Base-by-base conservation (phyloP, 2,888 invertebrate species). In the Drosophila eohydei region DNA sequence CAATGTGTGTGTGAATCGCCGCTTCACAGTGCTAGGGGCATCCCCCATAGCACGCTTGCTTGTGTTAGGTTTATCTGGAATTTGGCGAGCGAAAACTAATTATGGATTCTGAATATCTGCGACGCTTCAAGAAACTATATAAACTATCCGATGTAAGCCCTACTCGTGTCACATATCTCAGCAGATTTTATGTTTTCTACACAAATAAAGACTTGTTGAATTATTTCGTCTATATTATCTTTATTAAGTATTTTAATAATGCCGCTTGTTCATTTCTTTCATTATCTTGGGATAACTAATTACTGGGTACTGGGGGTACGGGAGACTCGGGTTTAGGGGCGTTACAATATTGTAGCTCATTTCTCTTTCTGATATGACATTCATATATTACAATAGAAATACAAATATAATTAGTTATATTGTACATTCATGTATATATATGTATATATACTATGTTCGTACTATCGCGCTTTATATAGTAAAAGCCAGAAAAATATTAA, bases 241-340 rank as follows among this genome's bases (percentile, higher is more conserved):
- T 77, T 79, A 79, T 77, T 77, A 62, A 36, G 75, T 74, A 65
- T 74, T 70, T 62, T 69, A 61, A 64, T 79, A 61, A 61, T 79
- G 74, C 60, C 74, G 56, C 54, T 62, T 21, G 5, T 38, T 51
- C 21, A 36, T 26, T 21, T 34, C 1, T 14, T 43, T 34, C 41
- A 48, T 34, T 11, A 34, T 50, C 28, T 36, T 57, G 36, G 26
- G 71, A 54, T 68, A 61, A 43, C 52, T 52, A 74, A 50, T 46
- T 59, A 63, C 46, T 55, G 38, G 52, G 68, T 16, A 43, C 52
- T 34, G 16, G n/a, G 9, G 12, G 41, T 32, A 11, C n/a, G 43
- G 40, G 44, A 40, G 52, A 43, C 43, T 26, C 21, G 44, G 30
- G 21, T 4, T 34, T 32, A 7, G 32, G 11, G 62, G 34, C 26